A percentile compares a stretch with the other conserved stretches of the same genome.
These are phyloP conservation scores for Metopia argyrocephala DNA, from an alignment of 2,888 invertebrate species.

Conservation along the genomic window DNA sequence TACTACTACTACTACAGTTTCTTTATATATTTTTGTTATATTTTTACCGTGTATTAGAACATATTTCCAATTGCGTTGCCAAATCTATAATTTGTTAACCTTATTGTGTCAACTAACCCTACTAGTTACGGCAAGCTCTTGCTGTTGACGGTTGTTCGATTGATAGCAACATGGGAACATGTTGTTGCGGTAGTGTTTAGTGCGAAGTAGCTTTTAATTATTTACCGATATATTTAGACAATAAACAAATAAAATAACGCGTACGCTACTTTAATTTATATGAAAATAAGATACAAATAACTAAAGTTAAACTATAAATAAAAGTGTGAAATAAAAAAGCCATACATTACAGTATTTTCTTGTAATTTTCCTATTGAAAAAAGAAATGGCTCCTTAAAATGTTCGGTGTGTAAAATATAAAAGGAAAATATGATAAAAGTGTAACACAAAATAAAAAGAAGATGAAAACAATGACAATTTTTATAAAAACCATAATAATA, in stretches of 20 bases:
- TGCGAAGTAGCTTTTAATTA: background rate
- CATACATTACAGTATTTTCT: background rate
- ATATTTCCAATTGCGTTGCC: slow-evolving; percentile 13
- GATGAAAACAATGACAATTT: slow-evolving; percentile 13
- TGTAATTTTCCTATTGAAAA: slow-evolving; percentile 24
- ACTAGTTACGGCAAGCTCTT: background rate
- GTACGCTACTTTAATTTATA: background rate
- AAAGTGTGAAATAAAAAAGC: background rate
- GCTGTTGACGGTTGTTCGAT: slow-evolving; percentile 50
- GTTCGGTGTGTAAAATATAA: background rate
- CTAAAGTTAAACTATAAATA: background rate
- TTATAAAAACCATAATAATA: background rate
- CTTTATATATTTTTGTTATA: background rate
- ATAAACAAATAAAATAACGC: slow-evolving; percentile 14
- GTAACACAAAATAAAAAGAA: background rate
- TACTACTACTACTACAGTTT: too few relatives aligned
- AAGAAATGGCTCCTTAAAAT: slow-evolving; percentile 5
- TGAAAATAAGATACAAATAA: background rate
- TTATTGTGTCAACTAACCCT: background rate
- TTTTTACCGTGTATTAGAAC: slow-evolving; percentile 1
- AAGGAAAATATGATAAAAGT: background rate
- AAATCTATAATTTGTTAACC: background rate
- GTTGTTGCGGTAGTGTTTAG: slow-evolving; percentile 46
- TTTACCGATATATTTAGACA: slow-evolving; percentile 8
- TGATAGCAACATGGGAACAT: slow-evolving; percentile 57